Percentiles rank a stretch among this genome's conserved stretches.
Evolutionary conservation across 23 tunicate genomes (phyloP).

Genomic region (Styela clava): DNA sequence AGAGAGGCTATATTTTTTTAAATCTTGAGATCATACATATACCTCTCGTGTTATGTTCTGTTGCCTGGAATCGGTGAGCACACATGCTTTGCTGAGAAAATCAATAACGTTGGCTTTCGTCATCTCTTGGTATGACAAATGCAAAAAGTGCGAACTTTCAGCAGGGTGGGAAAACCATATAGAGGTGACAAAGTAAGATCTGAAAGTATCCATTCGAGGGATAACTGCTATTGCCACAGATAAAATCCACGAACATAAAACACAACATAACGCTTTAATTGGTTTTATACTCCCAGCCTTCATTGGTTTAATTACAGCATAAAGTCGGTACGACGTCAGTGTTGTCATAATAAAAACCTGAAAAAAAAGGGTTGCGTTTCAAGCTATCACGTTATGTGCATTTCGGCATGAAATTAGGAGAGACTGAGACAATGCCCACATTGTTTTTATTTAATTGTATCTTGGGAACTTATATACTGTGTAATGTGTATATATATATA

Average conservation of each 20-base stretch:
- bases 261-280: conserved; percentile 3
- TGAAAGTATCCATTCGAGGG: conserved; percentile 7
- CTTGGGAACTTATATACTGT: too few species aligned
- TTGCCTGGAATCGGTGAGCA: neutral
- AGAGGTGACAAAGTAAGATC: conserved; percentile 43
- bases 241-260: conserved; percentile 30
- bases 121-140: neutral
- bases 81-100: neutral
- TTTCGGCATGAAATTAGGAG: too few species aligned
- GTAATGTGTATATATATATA: too few species aligned
- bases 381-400: neutral
- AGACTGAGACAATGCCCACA: too few species aligned
- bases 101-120: neutral
- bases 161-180: neutral
- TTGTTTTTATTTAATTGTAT: too few species aligned
- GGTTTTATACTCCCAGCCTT: neutral
- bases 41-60: too few species aligned
- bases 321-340: conserved; percentile 49
- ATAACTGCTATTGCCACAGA: conserved; percentile 18
- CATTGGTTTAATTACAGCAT: conserved; percentile 47
- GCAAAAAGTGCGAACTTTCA: neutral
- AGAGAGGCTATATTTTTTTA: too few species aligned
- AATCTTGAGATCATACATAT: too few species aligned
- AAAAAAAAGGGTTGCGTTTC: neutral
- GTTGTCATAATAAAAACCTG: conserved; percentile 39